These are phyloP conservation scores for Dicranocentrus wangi DNA, from an alignment of 2,888 invertebrate genomes.

Conservation along the genomic window DNA sequence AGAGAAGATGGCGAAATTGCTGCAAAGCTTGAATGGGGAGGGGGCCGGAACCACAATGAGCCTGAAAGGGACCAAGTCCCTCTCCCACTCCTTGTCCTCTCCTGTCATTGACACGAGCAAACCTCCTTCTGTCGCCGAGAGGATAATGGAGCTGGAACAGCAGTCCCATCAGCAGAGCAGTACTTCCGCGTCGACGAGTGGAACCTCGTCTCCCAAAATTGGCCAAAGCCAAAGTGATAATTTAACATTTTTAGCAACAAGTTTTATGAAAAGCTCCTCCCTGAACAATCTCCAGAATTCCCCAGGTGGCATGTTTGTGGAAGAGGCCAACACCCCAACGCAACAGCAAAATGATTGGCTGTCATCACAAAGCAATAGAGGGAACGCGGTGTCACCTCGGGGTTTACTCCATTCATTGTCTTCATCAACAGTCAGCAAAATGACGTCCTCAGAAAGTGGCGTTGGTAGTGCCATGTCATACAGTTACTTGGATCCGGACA, in stretches of 20 bases:
- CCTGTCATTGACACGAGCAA: slow-evolving; percentile 74
- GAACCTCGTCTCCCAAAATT: slow-evolving; percentile 57
- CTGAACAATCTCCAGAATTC: slow-evolving; percentile 59
- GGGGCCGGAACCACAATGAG: slow-evolving; percentile 47
- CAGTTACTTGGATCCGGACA: slow-evolving; percentile 83
- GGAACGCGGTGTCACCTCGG: slow-evolving; percentile 27
- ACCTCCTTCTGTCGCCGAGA: slow-evolving; percentile 80
- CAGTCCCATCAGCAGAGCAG: slow-evolving; percentile 71
- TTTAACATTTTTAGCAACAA: slow-evolving; percentile 34
- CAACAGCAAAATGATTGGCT: slow-evolving; percentile 47
- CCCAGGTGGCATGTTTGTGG: slow-evolving; percentile 44
- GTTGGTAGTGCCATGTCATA: slow-evolving; percentile 76
- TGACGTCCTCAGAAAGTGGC: slow-evolving; percentile 17
- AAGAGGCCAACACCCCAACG: slow-evolving; percentile 9
- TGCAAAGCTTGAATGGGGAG: slow-evolving; percentile 73
- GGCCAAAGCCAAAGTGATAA: slow-evolving; percentile 48
- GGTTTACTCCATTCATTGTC: slow-evolving; percentile 43
- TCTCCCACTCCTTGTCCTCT: slow-evolving; percentile 68
- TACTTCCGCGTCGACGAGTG: slow-evolving; percentile 49
- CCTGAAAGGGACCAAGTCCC: slow-evolving; percentile 62
- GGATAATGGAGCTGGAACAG: slow-evolving; percentile 81
- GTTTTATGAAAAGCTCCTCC: slow-evolving; percentile 57
- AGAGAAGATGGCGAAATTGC: slow-evolving; percentile 54
- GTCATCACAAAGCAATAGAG: slow-evolving; percentile 21
- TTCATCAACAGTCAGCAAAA: slow-evolving; percentile 33